phyloP scores from a whole-genome alignment of 1,140 invertebrate genomes.

The Homarus americanus region DNA sequence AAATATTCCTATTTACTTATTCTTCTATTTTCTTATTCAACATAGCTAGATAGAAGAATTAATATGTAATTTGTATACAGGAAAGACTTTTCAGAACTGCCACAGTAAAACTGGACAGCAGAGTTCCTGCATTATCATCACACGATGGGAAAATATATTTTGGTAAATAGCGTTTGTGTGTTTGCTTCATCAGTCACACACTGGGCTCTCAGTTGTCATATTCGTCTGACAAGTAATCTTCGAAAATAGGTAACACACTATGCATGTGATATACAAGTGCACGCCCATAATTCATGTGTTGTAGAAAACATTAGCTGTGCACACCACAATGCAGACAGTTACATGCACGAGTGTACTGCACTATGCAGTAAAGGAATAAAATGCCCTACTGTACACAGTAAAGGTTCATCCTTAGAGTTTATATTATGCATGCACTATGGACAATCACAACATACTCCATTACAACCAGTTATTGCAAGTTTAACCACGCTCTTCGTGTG shows the following conservation, averaged over 20 bases:
- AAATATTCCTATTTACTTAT: neutral
- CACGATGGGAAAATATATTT: neutral
- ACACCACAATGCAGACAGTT: neutral
- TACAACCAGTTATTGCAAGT: neutral
- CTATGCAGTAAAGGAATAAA: neutral
- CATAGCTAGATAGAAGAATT: neutral
- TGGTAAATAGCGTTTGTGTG: neutral
- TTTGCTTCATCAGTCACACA: neutral
- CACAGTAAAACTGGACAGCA: neutral
- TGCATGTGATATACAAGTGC: neutral
- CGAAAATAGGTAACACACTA: neutral
- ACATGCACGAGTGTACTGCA: neutral
- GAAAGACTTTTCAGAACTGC: neutral
- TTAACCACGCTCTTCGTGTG: neutral
- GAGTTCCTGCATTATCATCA: neutral
- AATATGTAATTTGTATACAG: neutral
- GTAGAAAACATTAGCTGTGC: neutral
- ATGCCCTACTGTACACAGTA: neutral
- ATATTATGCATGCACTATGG: neutral
- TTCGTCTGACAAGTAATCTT: no score
- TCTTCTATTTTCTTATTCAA: neutral
- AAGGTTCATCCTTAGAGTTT: neutral
- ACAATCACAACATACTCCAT: neutral
- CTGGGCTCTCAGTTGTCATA: neutral
- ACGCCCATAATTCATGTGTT: neutral